Percentiles rank a stretch among this genome's conserved stretches.
Conservation (phyloP, 2,888 invertebrate species). For the Parnassius apollo region DNA sequence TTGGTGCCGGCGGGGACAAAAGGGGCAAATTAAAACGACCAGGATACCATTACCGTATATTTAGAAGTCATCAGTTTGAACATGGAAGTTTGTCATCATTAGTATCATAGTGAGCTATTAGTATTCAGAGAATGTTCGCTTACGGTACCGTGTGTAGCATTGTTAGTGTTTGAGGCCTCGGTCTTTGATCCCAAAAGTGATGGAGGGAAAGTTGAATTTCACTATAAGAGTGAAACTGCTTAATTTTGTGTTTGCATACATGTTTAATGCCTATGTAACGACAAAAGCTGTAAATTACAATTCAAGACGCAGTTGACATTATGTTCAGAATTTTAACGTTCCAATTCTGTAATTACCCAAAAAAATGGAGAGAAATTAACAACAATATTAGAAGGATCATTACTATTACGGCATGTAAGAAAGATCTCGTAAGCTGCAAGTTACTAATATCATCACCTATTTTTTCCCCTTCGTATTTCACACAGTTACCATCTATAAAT, state of each 20-base stretch:
- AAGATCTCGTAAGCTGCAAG: no score
- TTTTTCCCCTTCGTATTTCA: no score
- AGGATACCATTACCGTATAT: no score
- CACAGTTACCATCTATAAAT: no score
- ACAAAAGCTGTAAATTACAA: slow-evolving; percentile 4
- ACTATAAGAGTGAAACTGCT: slow-evolving; percentile 45
- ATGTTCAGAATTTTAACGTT: slow-evolving; percentile 5
- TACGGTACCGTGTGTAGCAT: slow-evolving; percentile 59
- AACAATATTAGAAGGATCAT: no score
- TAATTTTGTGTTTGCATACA: slow-evolving; percentile 16
- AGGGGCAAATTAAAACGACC: no score
- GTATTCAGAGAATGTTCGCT: slow-evolving; percentile 49
- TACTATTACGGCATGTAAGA: no score
- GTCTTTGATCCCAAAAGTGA: slow-evolving; percentile 57
- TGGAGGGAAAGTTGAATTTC: slow-evolving; percentile 69
- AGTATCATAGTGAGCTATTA: slow-evolving; percentile 55
- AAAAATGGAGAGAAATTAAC: not conserved
- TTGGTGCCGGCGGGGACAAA: no score
- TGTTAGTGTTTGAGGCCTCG: slow-evolving; percentile 43
- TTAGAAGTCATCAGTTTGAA: slow-evolving; percentile 6
- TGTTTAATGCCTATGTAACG: slow-evolving; percentile 20
- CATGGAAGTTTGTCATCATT: slow-evolving; percentile 45
- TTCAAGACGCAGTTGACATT: slow-evolving; percentile 6
- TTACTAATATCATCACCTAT: no score
- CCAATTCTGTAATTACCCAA: slow-evolving; percentile 6